Evolutionary conservation across 2,113 vertebrate species (phyloP).

Genomic region (Phocoena phocoena): DNA sequence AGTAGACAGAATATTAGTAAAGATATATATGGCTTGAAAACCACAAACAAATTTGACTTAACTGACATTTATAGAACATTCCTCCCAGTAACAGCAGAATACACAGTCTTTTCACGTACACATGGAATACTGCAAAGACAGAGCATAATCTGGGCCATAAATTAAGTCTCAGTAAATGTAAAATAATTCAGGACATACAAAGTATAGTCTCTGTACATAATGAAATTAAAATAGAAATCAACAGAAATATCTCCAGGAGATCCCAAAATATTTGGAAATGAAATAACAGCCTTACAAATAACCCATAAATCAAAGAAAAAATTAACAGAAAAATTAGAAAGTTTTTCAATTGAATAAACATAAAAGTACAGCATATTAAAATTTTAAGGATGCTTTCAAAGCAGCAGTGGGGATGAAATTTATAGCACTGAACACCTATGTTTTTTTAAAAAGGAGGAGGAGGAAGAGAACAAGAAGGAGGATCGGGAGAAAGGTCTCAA

Average conservation of each 20-base stretch:
- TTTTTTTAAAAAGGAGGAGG: background rate
- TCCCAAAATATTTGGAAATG: background rate
- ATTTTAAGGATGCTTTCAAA: background rate
- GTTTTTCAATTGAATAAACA: background rate
- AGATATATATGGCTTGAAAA: background rate
- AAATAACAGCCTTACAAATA: background rate
- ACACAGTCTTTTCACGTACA: background rate
- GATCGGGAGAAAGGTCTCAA: background rate
- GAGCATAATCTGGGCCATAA: background rate
- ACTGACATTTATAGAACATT: background rate
- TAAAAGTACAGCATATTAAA: background rate
- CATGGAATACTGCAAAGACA: background rate
- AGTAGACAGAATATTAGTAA: background rate
- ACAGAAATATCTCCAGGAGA: background rate
- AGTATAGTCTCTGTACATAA: background rate
- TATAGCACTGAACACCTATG: background rate
- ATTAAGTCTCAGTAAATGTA: background rate
- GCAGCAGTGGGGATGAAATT: background rate
- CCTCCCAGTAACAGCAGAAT: background rate
- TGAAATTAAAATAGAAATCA: background rate
- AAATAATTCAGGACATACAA: background rate
- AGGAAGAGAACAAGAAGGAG: background rate
- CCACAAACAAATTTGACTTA: background rate
- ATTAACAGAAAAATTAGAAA: background rate
- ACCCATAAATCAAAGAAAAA: background rate